These are phyloP conservation scores for Saguinus imperator DNA, from an alignment of 2,113 vertebrate species.

Conservation along the genomic window DNA sequence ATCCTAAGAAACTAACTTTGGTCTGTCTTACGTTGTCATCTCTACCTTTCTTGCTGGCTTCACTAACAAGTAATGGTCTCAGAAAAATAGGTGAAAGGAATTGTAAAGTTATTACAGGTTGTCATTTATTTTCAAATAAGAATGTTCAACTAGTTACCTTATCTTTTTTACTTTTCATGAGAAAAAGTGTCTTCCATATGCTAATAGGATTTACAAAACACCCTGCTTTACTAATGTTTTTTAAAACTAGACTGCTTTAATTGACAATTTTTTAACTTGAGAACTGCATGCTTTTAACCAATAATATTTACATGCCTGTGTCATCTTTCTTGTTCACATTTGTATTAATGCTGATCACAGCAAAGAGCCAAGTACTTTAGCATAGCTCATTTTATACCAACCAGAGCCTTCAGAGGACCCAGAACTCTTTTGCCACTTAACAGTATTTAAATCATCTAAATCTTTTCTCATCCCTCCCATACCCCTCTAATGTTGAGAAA, in stretches of 20 bases:
- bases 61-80: neutral
- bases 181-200: neutral
- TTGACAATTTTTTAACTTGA: constrained; percentile 28
- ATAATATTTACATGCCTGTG: neutral
- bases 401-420: neutral
- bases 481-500: neutral
- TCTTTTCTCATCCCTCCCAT: neutral
- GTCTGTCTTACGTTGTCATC: neutral
- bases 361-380: neutral
- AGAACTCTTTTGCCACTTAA: constrained; percentile 13
- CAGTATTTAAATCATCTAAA: neutral
- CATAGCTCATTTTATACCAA: neutral
- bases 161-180: constrained; percentile 31
- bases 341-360: neutral
- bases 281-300: constrained; percentile 14
- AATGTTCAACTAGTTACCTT: neutral
- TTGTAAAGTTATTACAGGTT: constrained; percentile 40
- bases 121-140: constrained; percentile 27
- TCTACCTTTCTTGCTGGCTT: constrained; percentile 36
- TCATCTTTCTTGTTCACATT: neutral
- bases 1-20: constrained; percentile 28
- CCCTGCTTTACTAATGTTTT: constrained; percentile 1
- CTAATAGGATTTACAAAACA: neutral
- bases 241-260: neutral
- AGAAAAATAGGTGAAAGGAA: neutral